phyloP scores from a whole-genome alignment of 2,113 vertebrate species.

The Brachyhypopomus occidentalis region DNA sequence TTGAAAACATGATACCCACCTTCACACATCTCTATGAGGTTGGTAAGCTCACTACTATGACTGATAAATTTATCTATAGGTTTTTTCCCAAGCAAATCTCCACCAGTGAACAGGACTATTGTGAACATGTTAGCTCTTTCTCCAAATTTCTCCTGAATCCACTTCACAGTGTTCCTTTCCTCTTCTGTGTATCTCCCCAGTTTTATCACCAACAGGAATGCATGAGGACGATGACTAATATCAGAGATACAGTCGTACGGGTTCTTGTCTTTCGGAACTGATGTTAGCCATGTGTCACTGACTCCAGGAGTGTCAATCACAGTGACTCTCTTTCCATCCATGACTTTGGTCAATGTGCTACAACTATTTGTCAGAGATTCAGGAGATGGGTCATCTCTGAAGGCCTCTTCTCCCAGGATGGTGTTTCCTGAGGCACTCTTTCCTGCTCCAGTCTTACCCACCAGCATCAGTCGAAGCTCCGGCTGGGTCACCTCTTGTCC shows the following conservation, averaged over 20 bases:
- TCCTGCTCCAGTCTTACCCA: neutral
- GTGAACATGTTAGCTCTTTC: constrained; percentile 33
- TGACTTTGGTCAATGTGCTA: too few species aligned
- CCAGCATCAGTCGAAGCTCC: neutral
- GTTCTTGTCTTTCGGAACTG: too few species aligned
- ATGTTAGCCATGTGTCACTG: constrained; percentile 13
- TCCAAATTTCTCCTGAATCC: constrained; percentile 35
- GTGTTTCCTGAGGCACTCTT: too few species aligned
- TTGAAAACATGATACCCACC: constrained; percentile 23
- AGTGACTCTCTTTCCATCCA: too few species aligned
- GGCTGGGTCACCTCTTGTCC: too few species aligned
- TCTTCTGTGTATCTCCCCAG: constrained; percentile 5
- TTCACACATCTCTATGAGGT: neutral
- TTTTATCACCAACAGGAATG: too few species aligned
- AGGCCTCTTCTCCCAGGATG: neutral
- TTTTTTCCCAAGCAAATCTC: constrained; percentile 34
- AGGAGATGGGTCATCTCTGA: too few species aligned
- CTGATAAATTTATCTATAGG: neutral
- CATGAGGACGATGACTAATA: too few species aligned
- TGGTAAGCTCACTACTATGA: neutral
- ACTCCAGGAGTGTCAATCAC: too few species aligned
- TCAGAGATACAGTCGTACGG: too few species aligned
- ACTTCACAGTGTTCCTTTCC: neutral
- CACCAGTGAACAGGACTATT: constrained; percentile 47
- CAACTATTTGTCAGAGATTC: too few species aligned